A percentile compares a stretch with the other conserved stretches of the same genome.
phyloP scores from a whole-genome alignment of 2,797 vertebrate genomes.

The Urophycis tenuis region DNA sequence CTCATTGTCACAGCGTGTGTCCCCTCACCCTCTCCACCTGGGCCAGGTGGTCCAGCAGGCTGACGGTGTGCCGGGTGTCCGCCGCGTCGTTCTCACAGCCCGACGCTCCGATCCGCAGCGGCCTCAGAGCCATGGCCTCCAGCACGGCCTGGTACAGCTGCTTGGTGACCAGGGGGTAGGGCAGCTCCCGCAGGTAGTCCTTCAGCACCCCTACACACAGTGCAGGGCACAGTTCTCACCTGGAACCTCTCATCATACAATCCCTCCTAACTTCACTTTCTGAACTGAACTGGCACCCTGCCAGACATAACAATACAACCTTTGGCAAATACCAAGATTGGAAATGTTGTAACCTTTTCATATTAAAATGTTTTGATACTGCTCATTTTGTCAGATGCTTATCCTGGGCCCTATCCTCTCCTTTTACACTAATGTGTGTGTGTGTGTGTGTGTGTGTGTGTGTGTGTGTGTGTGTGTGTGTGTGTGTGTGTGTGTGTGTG shows the following conservation, averaged over 20 bases:
- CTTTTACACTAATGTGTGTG: not conserved
- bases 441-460: not conserved
- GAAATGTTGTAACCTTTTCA: not conserved
- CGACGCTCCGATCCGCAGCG: constrained; percentile 77
- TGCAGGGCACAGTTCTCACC: not conserved
- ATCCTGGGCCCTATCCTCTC: not conserved
- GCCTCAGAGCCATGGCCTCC: constrained; percentile 81
- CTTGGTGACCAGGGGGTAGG: constrained; percentile 90
- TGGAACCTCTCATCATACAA: too few species aligned
- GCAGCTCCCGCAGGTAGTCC: constrained; percentile 94
- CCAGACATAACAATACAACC: not conserved
- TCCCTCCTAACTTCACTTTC: too few species aligned
- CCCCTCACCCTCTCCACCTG: constrained; percentile 86
- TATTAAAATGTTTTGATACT: not conserved
- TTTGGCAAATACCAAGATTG: not conserved
- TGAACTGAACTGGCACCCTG: not conserved
- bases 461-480: not conserved
- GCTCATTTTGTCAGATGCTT: not conserved
- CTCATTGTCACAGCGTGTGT: not conserved
- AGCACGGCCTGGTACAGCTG: constrained; percentile 88
- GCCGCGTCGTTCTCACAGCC: constrained; percentile 83
- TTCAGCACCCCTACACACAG: constrained; percentile 83
- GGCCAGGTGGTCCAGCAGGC: constrained; percentile 83
- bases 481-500: not conserved
- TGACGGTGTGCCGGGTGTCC: constrained; percentile 78